Base-by-base conservation (phyloP, 2,888 invertebrate genomes). In the Craniophora ligustri region DNA sequence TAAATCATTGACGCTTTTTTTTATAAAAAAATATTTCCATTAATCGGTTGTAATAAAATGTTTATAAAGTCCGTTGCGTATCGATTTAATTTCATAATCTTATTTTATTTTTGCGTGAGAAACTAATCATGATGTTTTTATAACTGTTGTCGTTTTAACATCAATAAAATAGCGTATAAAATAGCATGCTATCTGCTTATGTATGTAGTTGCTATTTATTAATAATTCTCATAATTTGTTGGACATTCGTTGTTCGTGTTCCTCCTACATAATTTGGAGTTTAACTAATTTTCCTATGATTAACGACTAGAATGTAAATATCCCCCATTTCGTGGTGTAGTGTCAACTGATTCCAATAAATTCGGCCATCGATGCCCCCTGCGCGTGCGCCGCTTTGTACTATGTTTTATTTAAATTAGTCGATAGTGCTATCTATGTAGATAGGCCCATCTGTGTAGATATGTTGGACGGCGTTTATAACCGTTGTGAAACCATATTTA, bases 381-480 rank as follows among this genome's bases (percentile, higher is more conserved):
- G 75, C 72, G 75, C 75, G 63, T 71, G 71, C 75, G 63, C 44
- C 54, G 47, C 46, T 38, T 26, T 3, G 35, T 46, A 38, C 50
- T 41, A 38, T 63, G 63, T 63, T 71, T 54, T 72, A 71, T 72
- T 74, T 48, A 71, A 74, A 72, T 66, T 19, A 67, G 50, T 46
- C 50, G 63, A 62, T 56, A 67, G 53, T 51, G 46, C 53, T 64
- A 60, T 74, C 59, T 57, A 41, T 50, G 45, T 39, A 39, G 39
- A 64, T 46, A 40, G 16, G 32, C 45, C 46, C 62, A 39, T 63
- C 46, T 63, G 18, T 68, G 44, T 23, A 21, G 46, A 42, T 39
- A 18, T 41, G 40, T 44, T 21, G 7, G n/a, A 34, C 28, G 19
- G 23, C 28, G 44, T 67, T 28, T 62, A 13, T 51, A 42, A 42